phyloP scores from a whole-genome alignment of 2,113 vertebrate genomes.

The Mugil cephalus region DNA sequence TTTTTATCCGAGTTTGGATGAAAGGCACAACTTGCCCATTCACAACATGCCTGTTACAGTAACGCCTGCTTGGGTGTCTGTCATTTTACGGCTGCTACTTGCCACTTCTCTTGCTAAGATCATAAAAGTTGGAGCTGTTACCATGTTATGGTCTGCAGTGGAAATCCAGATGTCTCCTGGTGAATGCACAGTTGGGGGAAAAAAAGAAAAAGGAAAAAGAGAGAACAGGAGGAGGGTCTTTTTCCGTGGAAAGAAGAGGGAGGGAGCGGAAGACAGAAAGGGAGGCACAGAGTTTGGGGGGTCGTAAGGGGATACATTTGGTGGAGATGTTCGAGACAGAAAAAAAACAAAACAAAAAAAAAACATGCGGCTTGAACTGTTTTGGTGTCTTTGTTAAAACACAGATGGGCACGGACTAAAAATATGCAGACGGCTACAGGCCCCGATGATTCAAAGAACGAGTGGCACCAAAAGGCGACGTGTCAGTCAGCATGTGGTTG shows the following conservation, averaged over 20 bases:
- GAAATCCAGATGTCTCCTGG: slow-evolving; percentile 72
- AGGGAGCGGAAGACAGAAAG: neutral
- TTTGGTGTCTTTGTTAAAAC: slow-evolving; percentile 43
- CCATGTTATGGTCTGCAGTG: slow-evolving; percentile 56
- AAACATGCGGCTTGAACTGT: slow-evolving; percentile 28
- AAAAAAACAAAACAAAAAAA: neutral
- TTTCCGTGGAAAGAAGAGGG: slow-evolving; percentile 36
- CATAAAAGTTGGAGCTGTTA: slow-evolving; percentile 54
- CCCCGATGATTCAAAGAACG: slow-evolving; percentile 16
- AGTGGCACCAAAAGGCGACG: slow-evolving; percentile 13
- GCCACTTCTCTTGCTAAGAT: slow-evolving; percentile 65
- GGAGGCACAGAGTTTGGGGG: slow-evolving; percentile 7
- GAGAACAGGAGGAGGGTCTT: slow-evolving; percentile 25
- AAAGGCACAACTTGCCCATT: slow-evolving; percentile 48
- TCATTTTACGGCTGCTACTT: slow-evolving; percentile 58
- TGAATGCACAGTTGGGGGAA: slow-evolving; percentile 47
- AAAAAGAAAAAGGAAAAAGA: slow-evolving; percentile 23
- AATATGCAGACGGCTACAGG: slow-evolving; percentile 64
- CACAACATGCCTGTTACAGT: slow-evolving; percentile 14
- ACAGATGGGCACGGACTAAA: slow-evolving; percentile 44
- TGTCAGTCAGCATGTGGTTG: slow-evolving; percentile 39
- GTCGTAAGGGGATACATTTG: slow-evolving; percentile 12
- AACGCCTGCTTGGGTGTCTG: slow-evolving; percentile 35
- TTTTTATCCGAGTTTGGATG: slow-evolving; percentile 11
- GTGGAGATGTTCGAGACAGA: slow-evolving; percentile 5